These are phyloP conservation scores for Araneus ventricosus DNA, from an alignment of 1,140 invertebrate genomes.

Conservation along the genomic window DNA sequence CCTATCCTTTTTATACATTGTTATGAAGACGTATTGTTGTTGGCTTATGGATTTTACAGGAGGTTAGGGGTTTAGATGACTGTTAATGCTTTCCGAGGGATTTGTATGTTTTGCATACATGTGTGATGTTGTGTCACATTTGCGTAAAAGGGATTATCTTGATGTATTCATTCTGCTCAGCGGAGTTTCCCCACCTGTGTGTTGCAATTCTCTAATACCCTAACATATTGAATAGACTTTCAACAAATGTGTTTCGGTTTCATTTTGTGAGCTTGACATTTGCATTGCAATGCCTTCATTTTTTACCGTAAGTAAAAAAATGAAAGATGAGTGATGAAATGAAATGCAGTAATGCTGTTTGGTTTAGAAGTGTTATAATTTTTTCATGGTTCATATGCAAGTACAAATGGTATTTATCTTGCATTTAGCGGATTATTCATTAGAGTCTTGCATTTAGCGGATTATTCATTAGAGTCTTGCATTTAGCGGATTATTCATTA, in stretches of 20 bases:
- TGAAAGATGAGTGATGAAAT: too few relatives aligned
- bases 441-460: too few relatives aligned
- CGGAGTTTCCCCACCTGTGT: not conserved
- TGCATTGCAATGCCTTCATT: not conserved
- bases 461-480: too few relatives aligned
- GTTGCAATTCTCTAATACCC: not conserved
- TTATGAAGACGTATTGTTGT: constrained; percentile 52
- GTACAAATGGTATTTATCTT: too few relatives aligned
- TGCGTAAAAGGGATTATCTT: constrained; percentile 11
- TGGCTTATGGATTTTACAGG: constrained; percentile 49
- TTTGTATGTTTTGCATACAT: constrained; percentile 48
- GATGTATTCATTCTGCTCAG: not conserved
- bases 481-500: too few relatives aligned
- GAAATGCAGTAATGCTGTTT: too few relatives aligned
- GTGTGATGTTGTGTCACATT: constrained; percentile 4
- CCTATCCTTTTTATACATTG: not conserved
- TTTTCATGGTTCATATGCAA: too few relatives aligned
- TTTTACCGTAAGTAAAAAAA: too few relatives aligned
- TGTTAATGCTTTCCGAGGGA: constrained; percentile 21
- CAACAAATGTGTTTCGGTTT: not conserved
- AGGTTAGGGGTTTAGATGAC: constrained; percentile 21
- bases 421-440: too few relatives aligned
- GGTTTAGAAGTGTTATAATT: too few relatives aligned
- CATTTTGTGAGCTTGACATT: not conserved
- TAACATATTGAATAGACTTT: not conserved